phyloP scores from a whole-genome alignment of 2,888 invertebrate genomes.

The Agelastica alni region DNA sequence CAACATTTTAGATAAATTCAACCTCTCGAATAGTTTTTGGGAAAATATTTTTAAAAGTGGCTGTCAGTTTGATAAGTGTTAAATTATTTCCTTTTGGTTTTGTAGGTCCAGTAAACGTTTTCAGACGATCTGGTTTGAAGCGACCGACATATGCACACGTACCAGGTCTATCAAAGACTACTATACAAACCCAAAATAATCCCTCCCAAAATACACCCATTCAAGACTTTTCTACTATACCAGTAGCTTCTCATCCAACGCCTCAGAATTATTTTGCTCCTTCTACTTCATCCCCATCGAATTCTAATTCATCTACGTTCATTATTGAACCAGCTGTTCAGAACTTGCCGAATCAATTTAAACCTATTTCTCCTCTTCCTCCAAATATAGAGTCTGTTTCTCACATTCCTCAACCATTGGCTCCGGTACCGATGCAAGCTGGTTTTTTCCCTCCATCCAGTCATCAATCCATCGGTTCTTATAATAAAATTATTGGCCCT shows the following conservation, averaged over 20 bases:
- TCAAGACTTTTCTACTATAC: constrained; percentile 9
- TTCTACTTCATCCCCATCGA: constrained; percentile 34
- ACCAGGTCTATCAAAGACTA: constrained; percentile 64
- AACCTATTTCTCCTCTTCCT: constrained; percentile 41
- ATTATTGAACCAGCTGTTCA: constrained; percentile 32
- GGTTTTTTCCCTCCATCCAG: background rate
- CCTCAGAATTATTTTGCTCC: constrained; percentile 11
- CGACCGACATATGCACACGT: constrained; percentile 78
- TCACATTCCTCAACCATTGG: constrained; percentile 27
- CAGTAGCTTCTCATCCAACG: constrained; percentile 14
- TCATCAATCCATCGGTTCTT: background rate
- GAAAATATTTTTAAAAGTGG: no score
- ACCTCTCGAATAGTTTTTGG: no score
- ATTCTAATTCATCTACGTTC: constrained; percentile 28
- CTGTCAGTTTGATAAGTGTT: no score
- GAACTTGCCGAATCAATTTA: constrained; percentile 36
- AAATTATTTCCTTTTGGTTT: constrained; percentile 4
- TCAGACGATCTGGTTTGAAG: constrained; percentile 68
- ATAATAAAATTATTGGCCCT: constrained; percentile 27
- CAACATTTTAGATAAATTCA: no score
- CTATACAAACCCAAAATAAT: constrained; percentile 7
- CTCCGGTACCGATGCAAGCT: constrained; percentile 20
- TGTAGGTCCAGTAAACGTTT: constrained; percentile 58
- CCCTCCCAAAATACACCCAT: constrained; percentile 21
- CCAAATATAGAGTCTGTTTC: constrained; percentile 26